phyloP scores from a whole-genome alignment of 2,888 invertebrate genomes.

The Leucophenga maculata region DNA sequence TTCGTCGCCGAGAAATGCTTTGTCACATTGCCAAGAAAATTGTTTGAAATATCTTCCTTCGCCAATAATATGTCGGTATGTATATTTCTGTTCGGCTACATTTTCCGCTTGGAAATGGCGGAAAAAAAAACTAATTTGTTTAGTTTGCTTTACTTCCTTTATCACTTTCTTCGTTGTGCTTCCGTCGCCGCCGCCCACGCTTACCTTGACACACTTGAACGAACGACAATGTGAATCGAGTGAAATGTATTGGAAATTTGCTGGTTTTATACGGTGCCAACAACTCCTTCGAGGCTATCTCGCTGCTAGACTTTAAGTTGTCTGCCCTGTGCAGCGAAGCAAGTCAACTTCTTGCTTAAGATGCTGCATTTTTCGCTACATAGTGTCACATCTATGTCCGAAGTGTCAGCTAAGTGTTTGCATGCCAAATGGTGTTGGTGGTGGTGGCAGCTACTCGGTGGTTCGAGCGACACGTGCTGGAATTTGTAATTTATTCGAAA shows the following conservation, averaged over 20 bases:
- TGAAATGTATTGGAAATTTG: constrained; percentile 17
- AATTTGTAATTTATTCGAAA: constrained; percentile 5
- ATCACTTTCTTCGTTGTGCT: background rate
- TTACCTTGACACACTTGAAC: constrained; percentile 40
- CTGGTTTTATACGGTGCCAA: background rate
- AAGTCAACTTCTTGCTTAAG: background rate
- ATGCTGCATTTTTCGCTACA: background rate
- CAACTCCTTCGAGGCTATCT: no score
- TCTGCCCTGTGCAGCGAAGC: background rate
- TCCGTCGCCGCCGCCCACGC: background rate
- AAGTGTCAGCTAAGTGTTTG: background rate
- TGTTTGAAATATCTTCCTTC: constrained; percentile 10
- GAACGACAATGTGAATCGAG: constrained; percentile 9
- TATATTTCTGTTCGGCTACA: no score
- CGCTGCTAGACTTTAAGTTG: no score
- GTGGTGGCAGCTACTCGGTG: no score
- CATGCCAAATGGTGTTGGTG: no score
- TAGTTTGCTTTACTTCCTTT: constrained; percentile 21
- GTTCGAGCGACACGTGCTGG: no score
- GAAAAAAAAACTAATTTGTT: constrained; percentile 20
- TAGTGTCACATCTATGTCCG: background rate
- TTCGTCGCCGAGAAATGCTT: background rate
- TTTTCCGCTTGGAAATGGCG: background rate
- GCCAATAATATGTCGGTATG: no score
- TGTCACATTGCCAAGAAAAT: constrained; percentile 19